Evolutionary conservation across 2,888 invertebrate genomes (phyloP).

Genomic region (Branchipolynoe longqiensis): DNA sequence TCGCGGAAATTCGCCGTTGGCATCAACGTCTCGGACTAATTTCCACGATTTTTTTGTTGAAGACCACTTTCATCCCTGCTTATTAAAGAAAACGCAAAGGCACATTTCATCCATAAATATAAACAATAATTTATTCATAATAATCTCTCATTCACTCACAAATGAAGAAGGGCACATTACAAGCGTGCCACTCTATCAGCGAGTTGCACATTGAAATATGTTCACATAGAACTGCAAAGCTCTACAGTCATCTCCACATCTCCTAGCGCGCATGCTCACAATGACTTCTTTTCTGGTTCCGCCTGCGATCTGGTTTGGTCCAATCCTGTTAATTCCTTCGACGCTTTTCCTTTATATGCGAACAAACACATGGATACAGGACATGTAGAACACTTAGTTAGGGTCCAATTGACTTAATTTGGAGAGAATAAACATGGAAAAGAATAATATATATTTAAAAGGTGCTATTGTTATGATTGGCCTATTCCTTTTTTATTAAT

Average conservation of each 20-base stretch:
- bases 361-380: slow-evolving; percentile 39
- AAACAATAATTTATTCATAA: slow-evolving; percentile 61
- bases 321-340: slow-evolving; percentile 32
- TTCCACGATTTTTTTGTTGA: too few species aligned
- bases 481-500: not conserved
- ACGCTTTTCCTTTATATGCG: slow-evolving; percentile 16
- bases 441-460: not conserved
- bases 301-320: slow-evolving; percentile 47
- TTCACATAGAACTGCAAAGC: slow-evolving; percentile 54
- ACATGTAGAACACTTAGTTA: slow-evolving; percentile 9
- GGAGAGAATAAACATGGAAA: not conserved
- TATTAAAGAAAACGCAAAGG: slow-evolving; percentile 1
- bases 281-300: slow-evolving; percentile 29
- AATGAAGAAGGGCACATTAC: slow-evolving; percentile 51
- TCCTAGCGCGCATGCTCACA: slow-evolving; percentile 36
- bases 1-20: too few species aligned
- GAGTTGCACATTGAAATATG: slow-evolving; percentile 51
- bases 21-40: too few species aligned
- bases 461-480: not conserved
- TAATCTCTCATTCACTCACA: slow-evolving; percentile 58
- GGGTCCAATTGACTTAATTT: slow-evolving; percentile 14
- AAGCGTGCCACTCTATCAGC: slow-evolving; percentile 46
- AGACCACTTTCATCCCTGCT: too few species aligned
- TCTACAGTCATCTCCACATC: slow-evolving; percentile 1
- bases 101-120: slow-evolving; percentile 55